Conservation (phyloP, 2,888 invertebrate genomes). For the Andrena hattorfiana region DNA sequence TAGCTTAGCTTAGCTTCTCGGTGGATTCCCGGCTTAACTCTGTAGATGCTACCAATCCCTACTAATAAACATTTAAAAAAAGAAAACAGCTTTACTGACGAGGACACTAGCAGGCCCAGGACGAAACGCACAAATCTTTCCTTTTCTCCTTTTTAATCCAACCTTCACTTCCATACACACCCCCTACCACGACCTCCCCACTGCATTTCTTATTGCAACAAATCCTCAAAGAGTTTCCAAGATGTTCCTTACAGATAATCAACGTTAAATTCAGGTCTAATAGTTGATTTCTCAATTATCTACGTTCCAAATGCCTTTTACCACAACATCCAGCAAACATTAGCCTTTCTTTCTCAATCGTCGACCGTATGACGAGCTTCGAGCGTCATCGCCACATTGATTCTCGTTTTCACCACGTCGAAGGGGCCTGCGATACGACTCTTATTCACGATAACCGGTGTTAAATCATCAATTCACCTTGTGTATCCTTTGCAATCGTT, state of each 20-base stretch:
- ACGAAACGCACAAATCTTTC: too few species aligned
- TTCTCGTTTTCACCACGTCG: constrained; percentile 15
- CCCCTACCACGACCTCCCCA: too few species aligned
- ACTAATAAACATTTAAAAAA: too few species aligned
- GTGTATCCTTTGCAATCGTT: constrained; percentile 32
- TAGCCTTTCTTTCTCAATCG: neutral
- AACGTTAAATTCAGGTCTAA: neutral
- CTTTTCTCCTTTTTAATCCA: too few species aligned
- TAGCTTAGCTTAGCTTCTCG: too few species aligned
- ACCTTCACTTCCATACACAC: too few species aligned
- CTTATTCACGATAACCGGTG: constrained; percentile 18
- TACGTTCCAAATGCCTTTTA: neutral
- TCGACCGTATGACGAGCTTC: neutral
- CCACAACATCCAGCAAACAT: neutral
- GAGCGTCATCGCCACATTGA: neutral
- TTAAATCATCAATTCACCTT: constrained; percentile 53
- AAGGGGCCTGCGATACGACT: neutral
- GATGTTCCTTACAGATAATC: neutral
- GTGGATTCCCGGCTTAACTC: too few species aligned
- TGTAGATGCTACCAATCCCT: too few species aligned
- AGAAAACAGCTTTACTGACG: too few species aligned
- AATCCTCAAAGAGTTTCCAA: neutral
- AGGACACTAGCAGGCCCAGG: too few species aligned
- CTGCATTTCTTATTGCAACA: too few species aligned
- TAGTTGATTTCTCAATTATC: neutral